Conservation (phyloP, 2,888 invertebrate species). For the Monopis laevigella region DNA sequence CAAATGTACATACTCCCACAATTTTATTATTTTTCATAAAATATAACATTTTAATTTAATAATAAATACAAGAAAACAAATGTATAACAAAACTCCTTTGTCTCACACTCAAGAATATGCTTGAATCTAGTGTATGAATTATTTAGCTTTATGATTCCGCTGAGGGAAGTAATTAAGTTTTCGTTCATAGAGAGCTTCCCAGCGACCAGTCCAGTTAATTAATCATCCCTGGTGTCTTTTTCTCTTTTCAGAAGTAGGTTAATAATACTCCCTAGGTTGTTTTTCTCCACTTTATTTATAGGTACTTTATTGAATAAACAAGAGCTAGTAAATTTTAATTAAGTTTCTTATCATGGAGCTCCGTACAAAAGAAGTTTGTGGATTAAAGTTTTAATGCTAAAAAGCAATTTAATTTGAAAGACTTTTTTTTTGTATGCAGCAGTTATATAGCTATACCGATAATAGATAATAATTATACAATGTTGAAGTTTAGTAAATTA, state of each 20-base stretch:
- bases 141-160: slow-evolving; percentile 50
- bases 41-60: background rate
- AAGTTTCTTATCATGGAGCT: too few species aligned
- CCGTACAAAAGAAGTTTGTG: too few species aligned
- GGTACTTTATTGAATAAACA: slow-evolving; percentile 47
- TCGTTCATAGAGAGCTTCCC: slow-evolving; percentile 38
- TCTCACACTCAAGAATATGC: slow-evolving; percentile 29
- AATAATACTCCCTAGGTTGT: slow-evolving; percentile 38
- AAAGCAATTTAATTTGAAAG: too few species aligned
- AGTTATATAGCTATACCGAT: too few species aligned
- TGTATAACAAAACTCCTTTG: slow-evolving; percentile 9
- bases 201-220: slow-evolving; percentile 50
- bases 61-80: background rate
- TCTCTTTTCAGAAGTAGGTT: slow-evolving; percentile 48
- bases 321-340: slow-evolving; percentile 24
- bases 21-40: too few species aligned
- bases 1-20: too few species aligned
- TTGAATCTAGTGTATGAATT: slow-evolving; percentile 40
- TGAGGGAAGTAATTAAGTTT: slow-evolving; percentile 58
- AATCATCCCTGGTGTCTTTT: slow-evolving; percentile 47
- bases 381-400: too few species aligned
- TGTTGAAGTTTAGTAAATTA: too few species aligned
- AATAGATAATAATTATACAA: too few species aligned
- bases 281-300: slow-evolving; percentile 39
- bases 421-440: too few species aligned